A percentile compares a stretch with the other conserved stretches of the same genome.
These are phyloP conservation scores for Neoaliturus tenellus DNA, from an alignment of 2,888 invertebrate genomes.

Conservation along the genomic window DNA sequence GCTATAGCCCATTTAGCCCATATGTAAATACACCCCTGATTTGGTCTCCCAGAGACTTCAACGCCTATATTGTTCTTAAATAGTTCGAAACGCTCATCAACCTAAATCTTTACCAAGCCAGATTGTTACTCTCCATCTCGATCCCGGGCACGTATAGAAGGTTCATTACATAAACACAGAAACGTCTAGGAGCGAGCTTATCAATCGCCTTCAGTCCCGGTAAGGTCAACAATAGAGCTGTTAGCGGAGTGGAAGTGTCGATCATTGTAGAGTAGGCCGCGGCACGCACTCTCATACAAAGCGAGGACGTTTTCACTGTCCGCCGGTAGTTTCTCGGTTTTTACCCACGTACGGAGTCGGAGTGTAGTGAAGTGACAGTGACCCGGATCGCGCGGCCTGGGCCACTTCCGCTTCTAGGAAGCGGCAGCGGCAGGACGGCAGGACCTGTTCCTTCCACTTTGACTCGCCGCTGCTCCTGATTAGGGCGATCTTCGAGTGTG, in stretches of 20 bases:
- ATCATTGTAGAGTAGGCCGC: constrained; percentile 6
- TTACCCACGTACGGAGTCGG: constrained; percentile 43
- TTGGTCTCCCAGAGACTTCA: no score
- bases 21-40: no score
- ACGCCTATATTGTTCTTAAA: no score
- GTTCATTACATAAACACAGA: constrained; percentile 1
- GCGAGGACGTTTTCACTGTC: constrained; percentile 38
- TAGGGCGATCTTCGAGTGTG: background rate
- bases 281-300: background rate
- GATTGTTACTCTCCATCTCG: background rate
- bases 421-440: background rate
- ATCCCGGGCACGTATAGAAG: background rate
- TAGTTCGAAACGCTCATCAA: no score
- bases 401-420: constrained; percentile 39
- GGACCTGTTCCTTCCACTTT: constrained; percentile 13
- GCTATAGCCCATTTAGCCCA: no score
- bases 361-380: constrained; percentile 42
- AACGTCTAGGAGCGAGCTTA: background rate
- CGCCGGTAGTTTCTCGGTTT: constrained; percentile 39
- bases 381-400: constrained; percentile 25
- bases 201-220: background rate
- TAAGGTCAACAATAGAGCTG: constrained; percentile 1
- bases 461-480: background rate
- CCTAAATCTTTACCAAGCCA: no score
- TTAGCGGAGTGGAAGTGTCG: background rate